Evolutionary conservation across 2,113 vertebrate genomes (phyloP).

Genomic region (Eretmodus cyanostictus): DNA sequence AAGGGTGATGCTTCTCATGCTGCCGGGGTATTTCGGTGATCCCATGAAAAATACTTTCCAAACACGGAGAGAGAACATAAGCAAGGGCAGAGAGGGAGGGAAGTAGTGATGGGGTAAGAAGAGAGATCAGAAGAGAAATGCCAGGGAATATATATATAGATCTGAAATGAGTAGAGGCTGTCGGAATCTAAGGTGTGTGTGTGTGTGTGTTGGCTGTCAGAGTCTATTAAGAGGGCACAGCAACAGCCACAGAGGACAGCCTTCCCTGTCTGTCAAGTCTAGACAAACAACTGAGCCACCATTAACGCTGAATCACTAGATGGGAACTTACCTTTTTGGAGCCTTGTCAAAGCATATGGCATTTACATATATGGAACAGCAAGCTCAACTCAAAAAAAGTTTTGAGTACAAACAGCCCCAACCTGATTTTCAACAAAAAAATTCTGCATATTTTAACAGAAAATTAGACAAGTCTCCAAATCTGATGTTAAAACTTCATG

Average conservation of each 20-base stretch:
- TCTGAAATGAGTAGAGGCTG: conserved; percentile 33
- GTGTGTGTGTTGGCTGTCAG: neutral
- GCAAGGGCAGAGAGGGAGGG: neutral
- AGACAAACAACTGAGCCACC: conserved; percentile 38
- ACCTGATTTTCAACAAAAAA: neutral
- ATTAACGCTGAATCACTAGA: conserved; percentile 1
- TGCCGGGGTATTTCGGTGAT: conserved; percentile 14
- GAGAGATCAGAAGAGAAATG: conserved; percentile 23
- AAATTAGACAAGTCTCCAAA: neutral
- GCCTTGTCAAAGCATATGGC: neutral
- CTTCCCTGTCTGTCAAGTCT: conserved; percentile 35
- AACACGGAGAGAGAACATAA: neutral
- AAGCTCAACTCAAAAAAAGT: neutral
- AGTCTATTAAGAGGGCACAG: conserved; percentile 28
- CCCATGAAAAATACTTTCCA: conserved; percentile 60
- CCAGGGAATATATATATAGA: conserved; percentile 64
- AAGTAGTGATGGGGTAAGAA: neutral
- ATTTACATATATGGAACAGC: neutral
- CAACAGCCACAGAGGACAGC: conserved; percentile 16
- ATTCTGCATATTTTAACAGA: neutral
- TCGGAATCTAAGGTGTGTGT: conserved; percentile 10
- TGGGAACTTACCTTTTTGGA: neutral
- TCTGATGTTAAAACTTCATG: neutral
- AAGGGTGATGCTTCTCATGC: neutral
- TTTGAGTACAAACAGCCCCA: neutral